A percentile compares a stretch with the other conserved stretches of the same genome.
phyloP scores from a whole-genome alignment of 2,888 invertebrate genomes.

The Tineola bisselliella region DNA sequence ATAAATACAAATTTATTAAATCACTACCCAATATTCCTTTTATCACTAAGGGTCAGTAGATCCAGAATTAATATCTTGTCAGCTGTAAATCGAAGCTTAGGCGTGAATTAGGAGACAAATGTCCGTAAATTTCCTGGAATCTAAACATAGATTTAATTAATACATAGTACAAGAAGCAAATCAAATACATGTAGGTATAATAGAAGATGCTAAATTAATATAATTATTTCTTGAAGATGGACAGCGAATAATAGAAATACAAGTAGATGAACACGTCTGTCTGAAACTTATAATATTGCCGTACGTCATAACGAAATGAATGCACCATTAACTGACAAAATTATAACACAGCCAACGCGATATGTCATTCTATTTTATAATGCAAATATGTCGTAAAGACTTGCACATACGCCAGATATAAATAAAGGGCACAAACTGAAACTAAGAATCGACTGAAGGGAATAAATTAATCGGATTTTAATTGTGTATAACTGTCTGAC shows the following conservation, averaged over 20 bases:
- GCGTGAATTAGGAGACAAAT: no score
- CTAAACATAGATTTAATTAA: background rate
- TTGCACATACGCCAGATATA: constrained; percentile 5
- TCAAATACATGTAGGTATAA: background rate
- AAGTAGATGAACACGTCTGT: background rate
- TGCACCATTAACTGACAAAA: constrained; percentile 57
- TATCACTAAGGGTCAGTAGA: no score
- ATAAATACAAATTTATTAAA: no score
- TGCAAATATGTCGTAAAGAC: constrained; percentile 52
- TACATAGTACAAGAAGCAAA: background rate
- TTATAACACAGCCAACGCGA: constrained; percentile 43
- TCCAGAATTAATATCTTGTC: no score
- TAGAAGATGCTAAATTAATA: background rate
- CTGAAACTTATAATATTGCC: constrained; percentile 18
- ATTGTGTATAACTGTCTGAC: constrained; percentile 4
- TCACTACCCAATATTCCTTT: no score
- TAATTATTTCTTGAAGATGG: constrained; percentile 3
- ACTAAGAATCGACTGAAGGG: background rate
- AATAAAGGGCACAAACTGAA: background rate
- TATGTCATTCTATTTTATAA: constrained; percentile 52
- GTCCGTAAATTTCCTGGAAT: no score
- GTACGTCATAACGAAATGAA: constrained; percentile 44
- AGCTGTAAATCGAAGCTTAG: no score
- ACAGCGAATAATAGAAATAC: background rate
- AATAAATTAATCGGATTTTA: constrained; percentile 12